Conservation (phyloP, 2,113 vertebrate genomes). For the Abramis brama region DNA sequence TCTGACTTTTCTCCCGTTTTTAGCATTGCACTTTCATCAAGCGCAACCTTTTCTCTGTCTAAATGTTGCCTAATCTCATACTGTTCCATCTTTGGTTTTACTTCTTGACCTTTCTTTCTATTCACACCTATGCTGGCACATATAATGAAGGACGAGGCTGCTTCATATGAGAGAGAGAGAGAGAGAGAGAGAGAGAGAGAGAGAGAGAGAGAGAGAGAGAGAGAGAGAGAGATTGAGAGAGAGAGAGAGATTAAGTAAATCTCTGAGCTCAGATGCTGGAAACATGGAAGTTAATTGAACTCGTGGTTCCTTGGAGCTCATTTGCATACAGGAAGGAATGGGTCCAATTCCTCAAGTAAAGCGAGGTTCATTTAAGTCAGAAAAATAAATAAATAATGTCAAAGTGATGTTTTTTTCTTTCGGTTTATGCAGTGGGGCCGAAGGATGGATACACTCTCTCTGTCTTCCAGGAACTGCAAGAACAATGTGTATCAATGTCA, state of each 20-base stretch:
- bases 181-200: background rate
- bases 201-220: background rate
- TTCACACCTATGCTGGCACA: background rate
- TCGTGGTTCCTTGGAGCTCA: conserved; percentile 43
- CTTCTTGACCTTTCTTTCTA: conserved; percentile 20
- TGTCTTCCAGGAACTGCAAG: background rate
- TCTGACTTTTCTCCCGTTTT: background rate
- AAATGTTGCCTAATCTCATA: conserved; percentile 10
- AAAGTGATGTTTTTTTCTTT: background rate
- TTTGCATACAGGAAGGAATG: conserved; percentile 33
- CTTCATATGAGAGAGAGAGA: background rate
- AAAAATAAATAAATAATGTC: conserved; percentile 32
- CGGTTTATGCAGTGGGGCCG: background rate
- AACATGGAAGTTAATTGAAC: conserved; percentile 52
- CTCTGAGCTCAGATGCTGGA: background rate
- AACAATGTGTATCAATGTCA: background rate
- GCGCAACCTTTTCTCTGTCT: background rate
- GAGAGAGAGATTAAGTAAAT: conserved; percentile 15
- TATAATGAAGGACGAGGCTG: background rate
- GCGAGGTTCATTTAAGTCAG: conserved; percentile 23
- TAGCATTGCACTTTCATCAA: background rate
- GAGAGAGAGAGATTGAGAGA: background rate
- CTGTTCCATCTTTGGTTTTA: conserved; percentile 13
- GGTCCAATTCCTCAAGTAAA: conserved; percentile 21
- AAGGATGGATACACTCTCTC: background rate